phyloP scores from a whole-genome alignment of 2,888 invertebrate species.

The Idaea straminata region DNA sequence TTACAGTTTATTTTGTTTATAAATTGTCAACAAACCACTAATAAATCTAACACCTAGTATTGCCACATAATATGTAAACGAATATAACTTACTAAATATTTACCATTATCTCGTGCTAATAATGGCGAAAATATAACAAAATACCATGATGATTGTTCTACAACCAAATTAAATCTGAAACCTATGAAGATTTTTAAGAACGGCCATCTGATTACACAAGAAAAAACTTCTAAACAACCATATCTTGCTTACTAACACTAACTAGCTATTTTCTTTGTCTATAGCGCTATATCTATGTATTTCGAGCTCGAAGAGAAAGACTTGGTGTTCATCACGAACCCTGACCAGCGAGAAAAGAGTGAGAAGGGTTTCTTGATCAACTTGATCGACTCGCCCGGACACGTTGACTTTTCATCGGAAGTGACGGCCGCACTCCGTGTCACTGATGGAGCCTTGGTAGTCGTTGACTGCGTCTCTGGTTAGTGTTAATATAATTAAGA shows the following conservation, averaged over 20 bases:
- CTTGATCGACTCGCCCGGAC: constrained; percentile 99
- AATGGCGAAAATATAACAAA: not conserved
- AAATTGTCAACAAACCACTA: not conserved
- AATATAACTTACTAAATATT: not conserved
- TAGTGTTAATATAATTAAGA: constrained; percentile 42
- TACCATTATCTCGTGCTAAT: too few species aligned
- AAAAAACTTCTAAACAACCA: not conserved
- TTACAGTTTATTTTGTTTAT: not conserved
- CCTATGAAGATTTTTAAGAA: constrained; percentile 74
- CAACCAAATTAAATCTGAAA: constrained; percentile 64
- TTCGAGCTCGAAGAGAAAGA: constrained; percentile 98
- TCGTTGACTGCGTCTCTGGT: constrained; percentile 99
- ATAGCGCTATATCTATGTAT: constrained; percentile 99
- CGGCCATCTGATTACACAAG: constrained; percentile 75
- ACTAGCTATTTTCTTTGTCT: constrained; percentile 13
- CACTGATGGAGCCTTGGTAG: constrained; percentile 99
- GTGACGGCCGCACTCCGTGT: constrained; percentile 99
- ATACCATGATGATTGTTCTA: constrained; percentile 80
- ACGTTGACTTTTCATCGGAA: constrained; percentile 99
- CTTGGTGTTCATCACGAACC: constrained; percentile 93
- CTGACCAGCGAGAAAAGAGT: constrained; percentile 93
- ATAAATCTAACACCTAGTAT: not conserved
- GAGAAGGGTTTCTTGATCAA: constrained; percentile 99
- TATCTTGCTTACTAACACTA: constrained; percentile 6
- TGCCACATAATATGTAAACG: not conserved